Conservation (phyloP, 2,113 vertebrate species). For the Indicator maculatus region DNA sequence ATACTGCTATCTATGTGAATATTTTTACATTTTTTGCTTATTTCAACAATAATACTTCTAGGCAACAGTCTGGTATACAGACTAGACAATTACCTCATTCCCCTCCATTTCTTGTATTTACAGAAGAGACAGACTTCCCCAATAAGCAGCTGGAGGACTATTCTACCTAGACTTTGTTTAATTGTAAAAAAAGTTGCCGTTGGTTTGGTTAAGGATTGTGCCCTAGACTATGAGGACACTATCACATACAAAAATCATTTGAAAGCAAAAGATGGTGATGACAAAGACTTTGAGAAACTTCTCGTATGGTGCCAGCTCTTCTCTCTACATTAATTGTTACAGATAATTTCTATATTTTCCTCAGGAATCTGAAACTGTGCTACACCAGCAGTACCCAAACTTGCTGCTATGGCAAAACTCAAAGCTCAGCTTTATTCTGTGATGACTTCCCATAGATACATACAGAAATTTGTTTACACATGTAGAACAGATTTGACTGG, state of each 20-base stretch:
- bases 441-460: neutral
- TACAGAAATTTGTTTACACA: neutral
- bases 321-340: neutral
- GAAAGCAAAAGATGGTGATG: neutral
- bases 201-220: neutral
- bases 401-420: neutral
- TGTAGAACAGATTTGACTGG: neutral
- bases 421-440: accelerated
- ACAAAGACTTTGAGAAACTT: neutral
- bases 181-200: neutral
- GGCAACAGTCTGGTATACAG: neutral
- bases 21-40: too few relatives aligned
- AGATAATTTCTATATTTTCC: neutral
- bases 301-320: neutral
- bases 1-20: neutral
- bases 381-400: neutral
- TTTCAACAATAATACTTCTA: neutral
- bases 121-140: neutral
- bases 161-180: neutral
- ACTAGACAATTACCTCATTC: neutral
- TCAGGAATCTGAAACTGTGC: accelerated
- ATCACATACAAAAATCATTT: neutral
- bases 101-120: accelerated
- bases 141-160: neutral
- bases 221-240: neutral